Evolutionary conservation across 2,797 vertebrate genomes (phyloP).

Genomic region (Chromobotia macracanthus): DNA sequence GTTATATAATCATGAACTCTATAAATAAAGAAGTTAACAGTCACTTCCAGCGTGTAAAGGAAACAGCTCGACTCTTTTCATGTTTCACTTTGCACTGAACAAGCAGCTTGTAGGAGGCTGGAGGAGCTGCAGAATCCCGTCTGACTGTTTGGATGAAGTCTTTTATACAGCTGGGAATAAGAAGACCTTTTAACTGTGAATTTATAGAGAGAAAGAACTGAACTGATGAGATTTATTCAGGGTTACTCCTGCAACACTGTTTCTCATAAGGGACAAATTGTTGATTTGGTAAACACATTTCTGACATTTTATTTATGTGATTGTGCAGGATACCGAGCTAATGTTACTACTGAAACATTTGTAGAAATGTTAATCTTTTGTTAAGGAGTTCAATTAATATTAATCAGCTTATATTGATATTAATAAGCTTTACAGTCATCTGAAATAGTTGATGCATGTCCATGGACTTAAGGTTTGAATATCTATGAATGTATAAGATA

Average conservation of each 20-base stretch:
- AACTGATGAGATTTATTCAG: constrained; percentile 64
- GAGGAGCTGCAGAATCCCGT: constrained; percentile 62
- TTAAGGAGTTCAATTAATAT: too few species aligned
- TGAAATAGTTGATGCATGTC: too few species aligned
- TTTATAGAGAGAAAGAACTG: constrained; percentile 58
- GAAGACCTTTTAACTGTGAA: constrained; percentile 63
- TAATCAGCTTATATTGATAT: too few species aligned
- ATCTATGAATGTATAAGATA: too few species aligned
- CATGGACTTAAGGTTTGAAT: too few species aligned
- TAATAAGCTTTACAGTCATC: too few species aligned
- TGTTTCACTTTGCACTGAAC: constrained; percentile 31
- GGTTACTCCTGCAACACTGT: constrained; percentile 57
- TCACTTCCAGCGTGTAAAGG: constrained; percentile 30
- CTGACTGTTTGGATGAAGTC: constrained; percentile 61
- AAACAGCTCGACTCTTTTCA: constrained; percentile 23
- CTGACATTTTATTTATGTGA: neutral
- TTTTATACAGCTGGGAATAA: constrained; percentile 66
- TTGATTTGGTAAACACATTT: constrained; percentile 33
- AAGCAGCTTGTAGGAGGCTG: constrained; percentile 41
- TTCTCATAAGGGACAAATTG: constrained; percentile 27
- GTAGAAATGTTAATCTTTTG: neutral
- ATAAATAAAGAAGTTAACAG: constrained; percentile 39
- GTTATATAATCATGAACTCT: constrained; percentile 31
- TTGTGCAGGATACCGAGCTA: neutral
- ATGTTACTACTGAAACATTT: neutral